Conservation (phyloP, 2,888 invertebrate genomes). For the Phyllotreta cruciferae region DNA sequence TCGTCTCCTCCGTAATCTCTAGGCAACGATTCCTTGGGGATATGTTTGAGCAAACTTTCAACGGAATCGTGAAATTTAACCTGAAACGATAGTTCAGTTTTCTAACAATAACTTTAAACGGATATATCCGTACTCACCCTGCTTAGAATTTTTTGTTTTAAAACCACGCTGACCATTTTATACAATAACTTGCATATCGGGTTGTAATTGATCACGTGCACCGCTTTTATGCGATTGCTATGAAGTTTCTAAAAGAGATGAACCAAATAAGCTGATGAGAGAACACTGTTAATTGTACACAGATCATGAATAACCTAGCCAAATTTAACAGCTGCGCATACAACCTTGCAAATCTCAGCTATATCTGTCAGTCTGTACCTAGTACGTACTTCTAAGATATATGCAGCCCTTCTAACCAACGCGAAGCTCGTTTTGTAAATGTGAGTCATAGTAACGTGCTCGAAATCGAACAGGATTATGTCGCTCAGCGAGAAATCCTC, state of each 20-base stretch:
- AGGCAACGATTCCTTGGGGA: slow-evolving; percentile 38
- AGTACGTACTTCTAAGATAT: slow-evolving; percentile 17
- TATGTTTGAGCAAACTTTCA: slow-evolving; percentile 26
- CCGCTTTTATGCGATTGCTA: slow-evolving; percentile 4
- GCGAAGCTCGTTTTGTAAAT: slow-evolving; percentile 11
- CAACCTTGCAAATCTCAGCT: neutral
- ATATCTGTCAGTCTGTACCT: neutral
- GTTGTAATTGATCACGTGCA: slow-evolving; percentile 17
- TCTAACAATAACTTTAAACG: neutral
- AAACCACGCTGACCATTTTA: slow-evolving; percentile 6
- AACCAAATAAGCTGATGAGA: neutral
- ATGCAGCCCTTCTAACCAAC: slow-evolving; percentile 6
- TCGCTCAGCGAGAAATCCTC: slow-evolving; percentile 14
- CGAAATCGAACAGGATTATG: slow-evolving; percentile 10
- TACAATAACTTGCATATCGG: slow-evolving; percentile 10
- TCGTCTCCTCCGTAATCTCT: slow-evolving; percentile 43
- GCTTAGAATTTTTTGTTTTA: slow-evolving; percentile 5
- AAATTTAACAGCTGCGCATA: neutral
- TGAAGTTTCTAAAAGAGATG: slow-evolving; percentile 17
- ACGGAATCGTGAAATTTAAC: slow-evolving; percentile 34
- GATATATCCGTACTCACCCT: slow-evolving; percentile 11
- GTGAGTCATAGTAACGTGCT: slow-evolving; percentile 11
- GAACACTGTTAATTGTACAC: neutral
- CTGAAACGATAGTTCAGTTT: slow-evolving; percentile 21
- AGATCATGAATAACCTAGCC: neutral